Base-by-base conservation (phyloP, 92 coral and sea anemone genomes). In the Parazoanthus darwini region DNA sequence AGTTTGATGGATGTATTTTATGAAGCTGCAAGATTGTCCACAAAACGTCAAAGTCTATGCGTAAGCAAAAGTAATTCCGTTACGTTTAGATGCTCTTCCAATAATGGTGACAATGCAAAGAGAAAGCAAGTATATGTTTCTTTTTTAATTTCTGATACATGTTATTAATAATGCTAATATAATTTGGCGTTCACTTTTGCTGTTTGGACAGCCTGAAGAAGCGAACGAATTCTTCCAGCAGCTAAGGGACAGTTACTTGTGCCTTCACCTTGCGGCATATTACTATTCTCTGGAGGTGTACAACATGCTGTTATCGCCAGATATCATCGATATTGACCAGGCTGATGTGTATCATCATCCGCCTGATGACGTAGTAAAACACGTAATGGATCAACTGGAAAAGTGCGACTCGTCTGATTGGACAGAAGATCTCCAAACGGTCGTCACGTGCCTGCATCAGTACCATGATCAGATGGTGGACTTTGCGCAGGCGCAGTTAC, bases 381-480 rank as follows among this genome's bases (percentile, higher is more conserved):
- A 97, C 88, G 95, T 97, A 74, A 85, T 97, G 80, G 44, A 79
- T 9, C 92, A 90, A 66, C 83, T 95, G 68, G 77, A 86, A 50
- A 78, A 92, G 36, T 89, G 92, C 44, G 58, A 81, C 37, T 88
- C 92, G 35, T 46, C 87, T 80, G 88, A 90, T 81, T 92, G 94
- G 95, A 79, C 94, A 16, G 94, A 91, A 16, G 91, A 90, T 51
- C 79, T 91, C 16, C 94, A 94, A 86, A 44, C 54, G 44, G 90
- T 89, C 16, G 84, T 88, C 37, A 51, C 86, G 29, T 90, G 91
- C 80, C 80, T 97, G 50, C 86, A 88, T 48, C 96, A 90, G 89
- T 92, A 95, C 90, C 96, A 97, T 86, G 92, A 93, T 29, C 99
- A 93, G 85, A 93, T 97, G 96, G 89, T 95, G 66, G 99, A 97